Base-by-base conservation (phyloP, 2,113 vertebrate genomes). In the Mastomys natalensis region DNA sequence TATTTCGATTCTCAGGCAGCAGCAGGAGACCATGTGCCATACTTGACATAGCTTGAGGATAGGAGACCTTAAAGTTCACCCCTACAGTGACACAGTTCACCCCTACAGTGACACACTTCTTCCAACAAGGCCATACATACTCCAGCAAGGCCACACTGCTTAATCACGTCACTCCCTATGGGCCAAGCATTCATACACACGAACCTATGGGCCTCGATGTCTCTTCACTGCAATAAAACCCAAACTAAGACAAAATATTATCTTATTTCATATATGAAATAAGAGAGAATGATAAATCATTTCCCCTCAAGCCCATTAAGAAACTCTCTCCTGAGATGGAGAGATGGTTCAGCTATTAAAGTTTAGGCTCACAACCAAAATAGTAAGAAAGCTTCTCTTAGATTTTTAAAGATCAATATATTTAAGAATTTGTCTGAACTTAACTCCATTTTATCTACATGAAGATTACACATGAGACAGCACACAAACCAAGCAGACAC, bases 401-500 rank as follows among this genome's bases (percentile, higher is more conserved):
- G 16, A 95, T 94, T 81, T 74, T 43, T 45, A 21, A 74, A 93
- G 19, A 77, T 68, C 62, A 87, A 82, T 26, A 48, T 55, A 78
- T 81, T 66, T 93, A 90, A 90, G 58, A 62, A 90, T 95, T 91
- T 95, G n/a, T 88, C 62, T 84, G 51, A 91, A 81, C 4, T 45
- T 93, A 48, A 66, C 58, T 77, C 45, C 16, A 43, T 74, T 66
- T 94, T 1, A 0, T 7, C 37, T 78, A 89, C 53, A 55, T 70
- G 76, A 53, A 90, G 58, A 58, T 58, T 84, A 74, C 64, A 9
- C 29, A 5, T 55, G 51, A 90, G 82, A 48, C 53, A 84, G 73
- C 12, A 45, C 17, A 66, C 5, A 55, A 37, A 81, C 19, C 62
- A 3, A 22, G 45, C 2, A 66, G 60, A 70, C 60, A 53, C 21